Base-by-base conservation (phyloP, 2,888 invertebrate genomes). In the Xanthia togata region DNA sequence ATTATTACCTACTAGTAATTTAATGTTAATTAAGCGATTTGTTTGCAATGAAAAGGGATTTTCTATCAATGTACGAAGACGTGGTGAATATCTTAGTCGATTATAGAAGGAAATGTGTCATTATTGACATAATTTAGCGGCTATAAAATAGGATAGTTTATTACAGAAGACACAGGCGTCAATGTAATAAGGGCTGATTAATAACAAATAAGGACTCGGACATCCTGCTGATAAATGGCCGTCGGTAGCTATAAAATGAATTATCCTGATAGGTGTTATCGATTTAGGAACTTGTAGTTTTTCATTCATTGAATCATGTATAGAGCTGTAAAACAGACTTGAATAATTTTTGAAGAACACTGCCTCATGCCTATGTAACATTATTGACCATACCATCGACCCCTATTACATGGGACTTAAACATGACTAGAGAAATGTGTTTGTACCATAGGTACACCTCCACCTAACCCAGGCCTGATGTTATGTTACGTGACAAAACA, bases 21-120 rank as follows among this genome's bases (percentile, higher is more conserved):
- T 74, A 77, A 84, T 83, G 84, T 79, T 84, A 86, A 84, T 87
- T 81, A 65, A 35, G 67, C 69, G 68, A 76, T 83, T 83, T 85
- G 75, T 74, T 73, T 82, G 83, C 86, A 60, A 70, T 76, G 79
- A 83, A 86, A 83, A 79, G 68, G 64, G 53, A 62, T 78, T 85
- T 71, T 78, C 65, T 78, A 71, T 65, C 38, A n/a, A 81, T 68
- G 76, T 81, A 68, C 57, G 73, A 85, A 84, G 80, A 62, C 26
- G 64, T 12, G 11, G 6, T 59, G 78, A 82, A 78, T 85, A 82
- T 41, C 59, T 70, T 69, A 82, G 70, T 53, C 26, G 55, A 64
- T 62, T 59, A 38, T 31, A 60, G 70, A 74, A 74, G 73, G 78
- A 82, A 73, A 73, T 82, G 65, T 68, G 60, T 59, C 38, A 23